Conservation (phyloP, 2,113 vertebrate genomes). For the Phalacrocorax pelagicus region DNA sequence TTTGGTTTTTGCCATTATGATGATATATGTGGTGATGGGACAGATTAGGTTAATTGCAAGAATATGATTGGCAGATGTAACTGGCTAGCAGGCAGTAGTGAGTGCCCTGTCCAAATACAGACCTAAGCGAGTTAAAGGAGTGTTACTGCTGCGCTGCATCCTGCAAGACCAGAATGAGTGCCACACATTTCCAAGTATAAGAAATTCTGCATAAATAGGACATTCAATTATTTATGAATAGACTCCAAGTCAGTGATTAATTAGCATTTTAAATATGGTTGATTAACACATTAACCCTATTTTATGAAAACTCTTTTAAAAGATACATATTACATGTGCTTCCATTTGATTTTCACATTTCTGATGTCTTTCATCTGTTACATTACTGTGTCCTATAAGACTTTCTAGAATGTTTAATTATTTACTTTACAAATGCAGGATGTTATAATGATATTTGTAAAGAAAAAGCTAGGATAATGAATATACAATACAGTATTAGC, state of each 20-base stretch:
- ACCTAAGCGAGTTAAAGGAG: neutral
- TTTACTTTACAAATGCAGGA: conserved; percentile 74
- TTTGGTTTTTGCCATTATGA: neutral
- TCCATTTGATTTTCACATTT: conserved; percentile 59
- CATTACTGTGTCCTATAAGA: conserved; percentile 63
- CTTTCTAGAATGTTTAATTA: conserved; percentile 72
- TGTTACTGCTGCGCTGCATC: neutral
- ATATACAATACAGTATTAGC: conserved; percentile 64
- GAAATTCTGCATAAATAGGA: conserved; percentile 67
- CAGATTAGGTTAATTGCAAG: neutral
- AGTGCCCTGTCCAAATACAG: neutral
- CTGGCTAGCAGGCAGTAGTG: accelerated
- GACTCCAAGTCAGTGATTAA: conserved; percentile 62
- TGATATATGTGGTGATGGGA: neutral
- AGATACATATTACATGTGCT: conserved; percentile 63
- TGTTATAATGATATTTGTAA: conserved; percentile 74
- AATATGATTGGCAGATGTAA: neutral
- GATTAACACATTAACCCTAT: conserved; percentile 70
- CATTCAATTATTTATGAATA: conserved; percentile 69
- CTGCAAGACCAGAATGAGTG: conserved; percentile 11
- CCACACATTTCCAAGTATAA: conserved; percentile 13
- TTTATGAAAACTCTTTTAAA: conserved; percentile 69
- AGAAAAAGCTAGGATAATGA: conserved; percentile 63
- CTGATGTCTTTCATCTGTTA: conserved; percentile 67
- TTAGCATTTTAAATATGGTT: conserved; percentile 71